Evolutionary conservation across 2,888 invertebrate species (phyloP).

Genomic region (Tachina fera): DNA sequence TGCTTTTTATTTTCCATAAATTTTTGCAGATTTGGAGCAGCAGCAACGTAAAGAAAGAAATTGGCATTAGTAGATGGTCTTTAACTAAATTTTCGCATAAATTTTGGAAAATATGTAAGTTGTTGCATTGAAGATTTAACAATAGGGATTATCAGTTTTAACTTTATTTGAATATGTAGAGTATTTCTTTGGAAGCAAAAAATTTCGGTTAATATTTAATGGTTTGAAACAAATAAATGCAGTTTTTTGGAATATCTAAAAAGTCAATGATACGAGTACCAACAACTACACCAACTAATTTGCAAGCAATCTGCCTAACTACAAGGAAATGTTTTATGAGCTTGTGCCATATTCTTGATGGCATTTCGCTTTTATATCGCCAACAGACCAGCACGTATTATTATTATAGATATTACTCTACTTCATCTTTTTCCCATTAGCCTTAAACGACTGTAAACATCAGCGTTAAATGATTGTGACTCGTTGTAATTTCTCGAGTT

Average conservation of each 20-base stretch:
- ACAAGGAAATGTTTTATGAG: too few species aligned
- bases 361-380: too few species aligned
- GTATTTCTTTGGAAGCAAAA: background rate
- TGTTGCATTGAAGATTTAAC: constrained; percentile 9
- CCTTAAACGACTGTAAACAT: background rate
- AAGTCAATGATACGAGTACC: too few species aligned
- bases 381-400: too few species aligned
- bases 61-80: constrained; percentile 25
- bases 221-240: too few species aligned
- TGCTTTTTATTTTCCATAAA: constrained; percentile 25
- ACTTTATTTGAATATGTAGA: background rate
- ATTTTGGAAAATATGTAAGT: background rate
- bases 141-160: constrained; percentile 1
- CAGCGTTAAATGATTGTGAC: background rate
- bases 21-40: background rate
- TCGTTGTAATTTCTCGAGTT: background rate
- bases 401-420: background rate
- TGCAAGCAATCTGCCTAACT: too few species aligned
- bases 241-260: too few species aligned
- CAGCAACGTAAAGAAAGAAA: background rate
- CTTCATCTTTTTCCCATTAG: background rate
- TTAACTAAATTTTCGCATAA: background rate
- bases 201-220: too few species aligned
- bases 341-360: too few species aligned
- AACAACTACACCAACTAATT: too few species aligned